A percentile compares a stretch with the other conserved stretches of the same genome.
Evolutionary conservation across 2,113 vertebrate species (phyloP).

Genomic region (Rhombomys opimus): DNA sequence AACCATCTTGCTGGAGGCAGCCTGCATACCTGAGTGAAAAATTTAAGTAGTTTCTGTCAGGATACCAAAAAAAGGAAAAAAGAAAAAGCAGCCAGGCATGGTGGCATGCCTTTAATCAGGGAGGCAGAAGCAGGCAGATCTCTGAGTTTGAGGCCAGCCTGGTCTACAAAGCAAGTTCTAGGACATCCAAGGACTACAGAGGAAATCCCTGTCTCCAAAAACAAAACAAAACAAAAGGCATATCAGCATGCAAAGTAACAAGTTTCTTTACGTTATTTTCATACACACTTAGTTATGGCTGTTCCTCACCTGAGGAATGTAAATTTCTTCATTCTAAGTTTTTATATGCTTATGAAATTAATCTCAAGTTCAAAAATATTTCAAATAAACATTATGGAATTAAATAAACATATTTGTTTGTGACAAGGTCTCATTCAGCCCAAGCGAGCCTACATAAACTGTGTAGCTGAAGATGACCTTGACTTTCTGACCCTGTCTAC

Average conservation of each 20-base stretch:
- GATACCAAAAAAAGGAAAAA: background rate
- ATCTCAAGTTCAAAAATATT: background rate
- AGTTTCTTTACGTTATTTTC: background rate
- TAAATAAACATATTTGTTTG: background rate
- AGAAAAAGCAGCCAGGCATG: too few relatives aligned
- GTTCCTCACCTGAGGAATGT: background rate
- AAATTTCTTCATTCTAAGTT: background rate
- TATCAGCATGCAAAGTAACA: background rate
- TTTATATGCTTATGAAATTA: background rate
- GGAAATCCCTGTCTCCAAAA: too few relatives aligned
- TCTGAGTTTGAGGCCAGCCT: too few relatives aligned
- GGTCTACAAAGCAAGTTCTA: too few relatives aligned
- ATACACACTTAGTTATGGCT: background rate
- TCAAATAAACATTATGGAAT: background rate
- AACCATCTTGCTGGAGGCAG: conserved; percentile 89
- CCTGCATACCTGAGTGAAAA: conserved; percentile 92
- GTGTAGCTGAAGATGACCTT: background rate
- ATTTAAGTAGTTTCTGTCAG: background rate
- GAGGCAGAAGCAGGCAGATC: too few relatives aligned
- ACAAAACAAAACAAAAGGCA: too few relatives aligned
- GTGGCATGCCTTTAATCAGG: too few relatives aligned
- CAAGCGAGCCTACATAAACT: background rate
- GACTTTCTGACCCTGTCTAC: background rate
- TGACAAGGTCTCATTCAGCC: background rate
- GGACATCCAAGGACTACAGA: too few relatives aligned